These are phyloP conservation scores for Clarias gariepinus DNA, from an alignment of 2,113 vertebrate genomes.

Conservation along the genomic window DNA sequence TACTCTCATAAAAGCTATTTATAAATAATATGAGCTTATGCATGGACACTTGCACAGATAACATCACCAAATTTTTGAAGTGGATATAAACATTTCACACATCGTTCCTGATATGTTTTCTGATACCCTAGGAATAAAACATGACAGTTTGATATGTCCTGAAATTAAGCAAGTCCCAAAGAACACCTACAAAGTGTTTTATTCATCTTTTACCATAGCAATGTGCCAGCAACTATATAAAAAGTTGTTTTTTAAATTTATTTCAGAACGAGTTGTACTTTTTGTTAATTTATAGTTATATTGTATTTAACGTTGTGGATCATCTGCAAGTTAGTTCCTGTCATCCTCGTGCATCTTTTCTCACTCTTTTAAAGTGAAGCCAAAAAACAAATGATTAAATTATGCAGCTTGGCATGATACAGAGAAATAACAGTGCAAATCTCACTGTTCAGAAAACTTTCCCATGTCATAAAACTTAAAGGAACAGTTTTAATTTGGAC, in stretches of 20 bases:
- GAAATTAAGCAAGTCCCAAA: neutral
- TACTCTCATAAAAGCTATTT: neutral
- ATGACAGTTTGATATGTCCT: neutral
- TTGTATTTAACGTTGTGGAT: neutral
- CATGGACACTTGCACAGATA: neutral
- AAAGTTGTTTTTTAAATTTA: neutral
- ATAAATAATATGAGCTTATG: neutral
- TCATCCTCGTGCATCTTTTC: neutral
- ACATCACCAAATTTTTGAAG: slow-evolving; percentile 26
- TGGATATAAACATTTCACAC: neutral
- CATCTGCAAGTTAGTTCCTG: neutral
- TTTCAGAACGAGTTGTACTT: neutral
- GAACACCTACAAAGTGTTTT: too few species aligned
- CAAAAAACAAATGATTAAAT: neutral
- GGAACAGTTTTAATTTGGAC: neutral
- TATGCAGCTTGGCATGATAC: neutral
- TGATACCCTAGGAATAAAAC: neutral
- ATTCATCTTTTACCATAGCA: neutral
- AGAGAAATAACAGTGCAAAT: neutral
- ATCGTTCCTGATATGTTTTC: neutral
- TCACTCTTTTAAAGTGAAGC: neutral
- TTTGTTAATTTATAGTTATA: neutral
- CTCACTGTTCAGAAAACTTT: neutral
- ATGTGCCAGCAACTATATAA: neutral
- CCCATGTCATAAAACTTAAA: neutral